These are phyloP conservation scores for Carcinoscorpius rotundicauda DNA, from an alignment of 1,140 invertebrate genomes.

Conservation along the genomic window DNA sequence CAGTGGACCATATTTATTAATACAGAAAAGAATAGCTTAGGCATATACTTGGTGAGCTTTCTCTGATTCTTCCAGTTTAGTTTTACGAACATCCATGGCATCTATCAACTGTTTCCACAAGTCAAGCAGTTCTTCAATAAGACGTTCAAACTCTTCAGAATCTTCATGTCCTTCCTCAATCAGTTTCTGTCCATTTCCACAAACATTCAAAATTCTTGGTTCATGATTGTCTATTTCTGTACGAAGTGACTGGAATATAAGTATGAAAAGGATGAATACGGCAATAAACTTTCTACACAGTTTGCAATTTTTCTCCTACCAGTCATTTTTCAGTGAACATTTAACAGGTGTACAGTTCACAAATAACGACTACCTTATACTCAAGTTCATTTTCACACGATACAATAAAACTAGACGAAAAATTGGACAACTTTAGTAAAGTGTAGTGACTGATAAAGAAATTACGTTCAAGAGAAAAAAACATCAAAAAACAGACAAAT, in stretches of 20 bases:
- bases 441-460: too few species aligned
- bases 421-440: too few species aligned
- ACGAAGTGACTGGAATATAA: slow-evolving; percentile 13
- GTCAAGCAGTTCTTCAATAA: slow-evolving; percentile 75
- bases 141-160: slow-evolving; percentile 63
- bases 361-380: too few species aligned
- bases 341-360: too few species aligned
- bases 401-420: too few species aligned
- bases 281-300: too few species aligned
- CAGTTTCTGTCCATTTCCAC: slow-evolving; percentile 84
- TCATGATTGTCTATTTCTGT: slow-evolving; percentile 95
- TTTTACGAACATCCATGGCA: slow-evolving; percentile 50
- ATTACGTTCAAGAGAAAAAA: too few species aligned
- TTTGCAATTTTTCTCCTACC: too few species aligned
- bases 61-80: slow-evolving; percentile 51
- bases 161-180: slow-evolving; percentile 91
- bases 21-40: neutral
- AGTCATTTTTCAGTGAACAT: too few species aligned
- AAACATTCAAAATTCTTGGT: slow-evolving; percentile 78
- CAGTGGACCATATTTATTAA: neutral
- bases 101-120: slow-evolving; percentile 88
- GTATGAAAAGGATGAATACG: neutral
- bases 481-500: too few species aligned
- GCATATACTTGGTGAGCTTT: slow-evolving; percentile 44
- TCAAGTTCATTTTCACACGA: too few species aligned